Conservation (phyloP, 92 coral and sea anemone genomes). For the Pocillopora grandis region DNA sequence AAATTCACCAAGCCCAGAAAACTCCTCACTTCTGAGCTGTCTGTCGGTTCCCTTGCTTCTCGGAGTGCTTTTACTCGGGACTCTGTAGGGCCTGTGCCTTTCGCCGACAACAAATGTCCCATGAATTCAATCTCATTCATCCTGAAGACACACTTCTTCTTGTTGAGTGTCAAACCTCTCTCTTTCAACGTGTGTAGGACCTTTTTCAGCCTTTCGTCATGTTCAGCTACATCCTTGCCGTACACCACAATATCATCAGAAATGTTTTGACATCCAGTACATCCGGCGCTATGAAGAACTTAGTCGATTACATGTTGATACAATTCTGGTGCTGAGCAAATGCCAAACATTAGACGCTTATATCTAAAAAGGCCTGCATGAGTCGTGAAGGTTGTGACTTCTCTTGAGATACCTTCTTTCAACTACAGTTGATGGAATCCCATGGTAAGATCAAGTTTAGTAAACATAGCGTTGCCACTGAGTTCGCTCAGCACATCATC, state of each 20-base stretch:
- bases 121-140: conserved; percentile 55
- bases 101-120: conserved; percentile 39
- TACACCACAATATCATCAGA: conserved; percentile 54
- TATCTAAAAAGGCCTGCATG: conserved; percentile 48
- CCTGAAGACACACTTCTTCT: conserved; percentile 40
- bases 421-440: too few relatives aligned
- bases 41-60: conserved; percentile 33
- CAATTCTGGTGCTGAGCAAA: conserved; percentile 6
- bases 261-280: conserved; percentile 41
- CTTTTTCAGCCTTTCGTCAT: conserved; percentile 38
- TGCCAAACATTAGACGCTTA: conserved; percentile 49
- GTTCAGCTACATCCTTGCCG: conserved; percentile 35
- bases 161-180: conserved; percentile 51
- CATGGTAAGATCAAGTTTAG: too few relatives aligned
- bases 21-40: too few relatives aligned
- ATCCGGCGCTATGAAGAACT: conserved; percentile 10
- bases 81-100: conserved; percentile 63
- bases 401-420: background rate
- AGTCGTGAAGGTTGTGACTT: conserved; percentile 51
- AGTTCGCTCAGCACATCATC: too few relatives aligned
- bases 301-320: conserved; percentile 34
- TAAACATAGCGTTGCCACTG: too few relatives aligned
- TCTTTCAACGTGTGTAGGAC: conserved; percentile 27
- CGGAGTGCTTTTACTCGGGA: conserved; percentile 54
- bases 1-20: too few relatives aligned